Base-by-base conservation (phyloP, 2,888 invertebrate species). In the Cosmopolites sordidus region DNA sequence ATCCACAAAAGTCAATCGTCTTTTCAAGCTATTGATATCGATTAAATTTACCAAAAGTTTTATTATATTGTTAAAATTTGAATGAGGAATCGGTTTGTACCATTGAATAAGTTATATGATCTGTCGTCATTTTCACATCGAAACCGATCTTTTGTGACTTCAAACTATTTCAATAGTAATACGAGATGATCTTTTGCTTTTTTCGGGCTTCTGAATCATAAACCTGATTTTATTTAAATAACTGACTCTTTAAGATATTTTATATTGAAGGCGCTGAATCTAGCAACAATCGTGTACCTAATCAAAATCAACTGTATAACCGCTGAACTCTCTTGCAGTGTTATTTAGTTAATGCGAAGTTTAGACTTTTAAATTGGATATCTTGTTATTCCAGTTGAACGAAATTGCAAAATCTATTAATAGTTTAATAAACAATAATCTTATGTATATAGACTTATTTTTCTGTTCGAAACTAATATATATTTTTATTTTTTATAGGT, bases 401-500 rank as follows among this genome's bases (percentile, higher is more conserved):
- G 33, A 33, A 33, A 4, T 33, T 33, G 12, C 12, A 11, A 33
- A 33, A 33, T 33, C 12, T 33, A 33, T 33, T 2, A 33, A 33
- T 33, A 33, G 33, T 33, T 33, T 33, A 33, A 33, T 33, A 33
- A 33, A 33, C 22, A 33, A 12, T 33, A 33, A 33, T 33, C 33
- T 12, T 33, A 33, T 33, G 33, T 33, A 33, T 6, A 33, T 33
- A 33, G 33, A 33, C 33, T 9, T 27, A 27, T 27, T 33, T 33
- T 33, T 33, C 33, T 33, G 11, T 33, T 33, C 33, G 4, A 33
- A 33, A 33, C 33, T 33, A 33, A 33, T 33, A 33, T 33, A 12
- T 33, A 33, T 33, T 33, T 33, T 33, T 22, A 22, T 22, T 22
- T 33, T 33, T 33, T 12, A 52, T 58, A 52, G 60, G 60, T 60